Base-by-base conservation (phyloP, 1,140 invertebrate genomes). In the Acromyrmex charruanus region DNA sequence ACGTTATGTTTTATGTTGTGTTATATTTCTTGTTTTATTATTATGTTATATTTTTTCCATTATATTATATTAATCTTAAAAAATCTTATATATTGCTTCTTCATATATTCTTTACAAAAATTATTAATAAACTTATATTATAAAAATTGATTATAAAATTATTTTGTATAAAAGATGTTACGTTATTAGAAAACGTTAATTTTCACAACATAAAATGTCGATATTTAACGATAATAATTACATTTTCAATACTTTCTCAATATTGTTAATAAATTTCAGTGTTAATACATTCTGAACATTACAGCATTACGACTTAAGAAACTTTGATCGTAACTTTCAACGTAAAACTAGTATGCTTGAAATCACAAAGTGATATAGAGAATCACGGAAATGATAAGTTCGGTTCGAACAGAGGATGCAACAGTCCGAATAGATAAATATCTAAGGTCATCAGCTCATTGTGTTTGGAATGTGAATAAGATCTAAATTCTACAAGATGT, bases 301-400 rank as follows among this genome's bases (percentile, higher is more conserved):
- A 61, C 35, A 39, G 31, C 14, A 31, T 0, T 16, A 16, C 18
- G 25, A 77, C 21, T 49, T 6, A 31, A 77, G 16, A 44, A 61
- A 63, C 25, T 49, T 65, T 2, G 16, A 77, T 3, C 14, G 1
- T 2, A 68, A 21, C 35, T 61, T 51, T 61, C 25, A 2, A 31
- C 10, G 0, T 0, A 31, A 5, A 65, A 4, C 12, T 35, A 53
- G n/a, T 53, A 44, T 5, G 31, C 28, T 25, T 39, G 63, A 79
- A 21, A 79, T 35, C 5, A 18, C 0, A 21, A 1, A 79, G 3
- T 53, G 44, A 79, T 68, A 71, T 9, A 7, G 14, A 69, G n/a
- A 58, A 39, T 9, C 14, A 21, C 44, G 44, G 63, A 80, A 69
- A 80, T 69, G n/a, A 71, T 81, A 81, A 68, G 49, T 80, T 80